These are phyloP conservation scores for Antrozous pallidus DNA, from an alignment of 2,797 vertebrate species.

Conservation along the genomic window DNA sequence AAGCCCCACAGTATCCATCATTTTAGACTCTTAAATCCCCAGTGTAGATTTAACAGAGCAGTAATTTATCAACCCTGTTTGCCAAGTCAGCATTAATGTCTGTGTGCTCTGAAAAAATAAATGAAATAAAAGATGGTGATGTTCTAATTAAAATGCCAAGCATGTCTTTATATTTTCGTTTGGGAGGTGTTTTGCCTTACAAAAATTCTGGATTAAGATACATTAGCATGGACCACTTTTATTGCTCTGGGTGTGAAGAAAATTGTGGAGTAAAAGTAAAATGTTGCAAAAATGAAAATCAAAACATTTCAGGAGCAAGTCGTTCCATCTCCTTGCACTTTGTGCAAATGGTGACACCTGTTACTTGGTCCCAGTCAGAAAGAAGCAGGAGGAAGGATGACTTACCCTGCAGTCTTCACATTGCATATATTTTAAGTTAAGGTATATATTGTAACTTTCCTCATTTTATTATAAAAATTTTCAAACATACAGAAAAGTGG, in stretches of 20 bases:
- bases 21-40: constrained; percentile 59
- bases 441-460: background rate
- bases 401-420: background rate
- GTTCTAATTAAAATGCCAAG: background rate
- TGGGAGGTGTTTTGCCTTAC: background rate
- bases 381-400: background rate
- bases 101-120: background rate
- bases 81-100: constrained; percentile 51
- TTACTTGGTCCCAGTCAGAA: background rate
- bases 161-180: background rate
- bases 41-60: constrained; percentile 49
- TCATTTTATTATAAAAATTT: background rate
- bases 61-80: constrained; percentile 62
- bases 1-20: constrained; percentile 64
- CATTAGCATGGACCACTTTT: background rate
- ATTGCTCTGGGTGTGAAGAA: background rate
- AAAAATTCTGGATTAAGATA: background rate
- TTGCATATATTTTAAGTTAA: background rate
- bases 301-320: background rate
- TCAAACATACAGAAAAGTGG: background rate
- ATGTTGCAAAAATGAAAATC: background rate
- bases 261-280: background rate
- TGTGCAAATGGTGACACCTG: background rate
- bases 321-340: background rate
- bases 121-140: background rate